Conservation (phyloP, 2,113 vertebrate species). For the Nesoenas mayeri region DNA sequence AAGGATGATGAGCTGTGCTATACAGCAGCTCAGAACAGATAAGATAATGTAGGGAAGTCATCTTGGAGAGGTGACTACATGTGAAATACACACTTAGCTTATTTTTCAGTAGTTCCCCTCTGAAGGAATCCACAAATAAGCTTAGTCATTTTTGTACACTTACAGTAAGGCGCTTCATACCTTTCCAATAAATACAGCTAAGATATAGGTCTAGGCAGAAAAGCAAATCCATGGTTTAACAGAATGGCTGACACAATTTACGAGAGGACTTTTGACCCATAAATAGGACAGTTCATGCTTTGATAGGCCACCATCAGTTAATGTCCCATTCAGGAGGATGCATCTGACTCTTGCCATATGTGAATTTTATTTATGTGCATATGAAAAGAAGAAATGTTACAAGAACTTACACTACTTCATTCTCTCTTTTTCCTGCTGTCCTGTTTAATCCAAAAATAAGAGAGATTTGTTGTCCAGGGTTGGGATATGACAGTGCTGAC, state of each 20-base stretch:
- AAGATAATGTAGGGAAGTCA: not conserved
- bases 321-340: not conserved
- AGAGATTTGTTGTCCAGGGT: fast-evolving
- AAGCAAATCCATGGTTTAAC: not conserved
- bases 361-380: not conserved
- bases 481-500: not conserved
- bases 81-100: not conserved
- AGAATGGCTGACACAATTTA: not conserved
- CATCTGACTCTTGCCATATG: not conserved
- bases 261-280: not conserved
- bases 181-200: not conserved
- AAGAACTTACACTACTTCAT: not conserved
- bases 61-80: not conserved
- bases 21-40: not conserved
- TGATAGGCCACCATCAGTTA: not conserved
- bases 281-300: not conserved
- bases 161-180: not conserved
- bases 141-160: not conserved
- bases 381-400: not conserved
- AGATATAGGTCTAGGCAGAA: not conserved
- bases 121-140: not conserved
- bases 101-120: not conserved
- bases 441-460: not conserved
- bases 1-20: not conserved
- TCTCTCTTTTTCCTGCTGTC: not conserved